Evolutionary conservation across 2,888 invertebrate genomes (phyloP).

Genomic region (Hybos culiciformis): DNA sequence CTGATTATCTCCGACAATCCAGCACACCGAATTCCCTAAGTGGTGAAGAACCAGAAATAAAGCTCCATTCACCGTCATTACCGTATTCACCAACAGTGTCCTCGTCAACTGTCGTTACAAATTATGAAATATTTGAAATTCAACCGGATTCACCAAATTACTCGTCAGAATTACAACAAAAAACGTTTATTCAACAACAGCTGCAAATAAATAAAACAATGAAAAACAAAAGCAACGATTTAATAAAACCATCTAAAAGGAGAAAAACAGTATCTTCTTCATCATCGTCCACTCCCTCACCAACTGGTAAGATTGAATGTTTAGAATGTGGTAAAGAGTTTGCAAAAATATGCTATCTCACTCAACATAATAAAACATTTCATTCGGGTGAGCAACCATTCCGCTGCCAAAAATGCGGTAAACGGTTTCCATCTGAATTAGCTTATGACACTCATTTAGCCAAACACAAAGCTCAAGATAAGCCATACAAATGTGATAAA

Average conservation of each 20-base stretch:
- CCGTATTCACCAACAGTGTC: conserved; percentile 25
- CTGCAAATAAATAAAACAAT: not conserved
- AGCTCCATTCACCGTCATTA: conserved; percentile 15
- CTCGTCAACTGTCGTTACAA: conserved; percentile 34
- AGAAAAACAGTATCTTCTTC: conserved; percentile 10
- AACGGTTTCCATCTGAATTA: conserved; percentile 60
- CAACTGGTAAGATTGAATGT: conserved; percentile 44
- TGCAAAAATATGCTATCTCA: conserved; percentile 74
- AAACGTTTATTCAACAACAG: conserved; percentile 3
- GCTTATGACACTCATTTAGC: conserved; percentile 59
- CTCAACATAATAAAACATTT: conserved; percentile 82
- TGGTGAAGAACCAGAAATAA: conserved; percentile 16
- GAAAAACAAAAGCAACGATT: not conserved
- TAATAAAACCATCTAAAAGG: not conserved
- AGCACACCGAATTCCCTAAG: conserved; percentile 26
- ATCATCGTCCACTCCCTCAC: conserved; percentile 21
- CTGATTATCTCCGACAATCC: conserved; percentile 22
- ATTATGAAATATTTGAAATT: conserved; percentile 24
- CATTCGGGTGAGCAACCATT: conserved; percentile 76
- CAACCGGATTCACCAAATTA: conserved; percentile 24
- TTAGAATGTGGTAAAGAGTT: conserved; percentile 72
- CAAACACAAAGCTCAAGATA: conserved; percentile 62
- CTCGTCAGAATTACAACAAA: conserved; percentile 18
- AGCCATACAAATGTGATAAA: conserved; percentile 71
- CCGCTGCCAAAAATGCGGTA: conserved; percentile 74